A percentile compares a stretch with the other conserved stretches of the same genome.
phyloP scores from a whole-genome alignment of 2,888 invertebrate species.

The Neuroscelio doddi region DNA sequence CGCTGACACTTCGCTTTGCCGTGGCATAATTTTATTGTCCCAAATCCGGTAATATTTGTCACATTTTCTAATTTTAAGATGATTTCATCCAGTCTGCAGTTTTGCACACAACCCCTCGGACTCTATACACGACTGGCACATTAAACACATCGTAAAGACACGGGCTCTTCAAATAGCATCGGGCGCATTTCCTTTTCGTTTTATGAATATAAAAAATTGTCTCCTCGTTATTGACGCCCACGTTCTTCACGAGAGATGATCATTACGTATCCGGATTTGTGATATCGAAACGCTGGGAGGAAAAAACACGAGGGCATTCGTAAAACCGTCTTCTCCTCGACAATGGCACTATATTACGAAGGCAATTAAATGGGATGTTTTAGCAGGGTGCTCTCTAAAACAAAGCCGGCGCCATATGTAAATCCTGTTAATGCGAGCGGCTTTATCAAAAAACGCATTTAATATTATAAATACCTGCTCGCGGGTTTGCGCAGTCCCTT shows the following conservation, averaged over 20 bases:
- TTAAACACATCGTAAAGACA: constrained; percentile 33
- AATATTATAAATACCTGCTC: constrained; percentile 62
- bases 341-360: constrained; percentile 58
- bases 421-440: constrained; percentile 57
- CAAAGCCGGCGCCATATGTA: constrained; percentile 61
- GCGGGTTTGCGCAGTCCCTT: constrained; percentile 47
- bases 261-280: constrained; percentile 34
- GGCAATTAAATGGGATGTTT: constrained; percentile 60
- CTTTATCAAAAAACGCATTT: constrained; percentile 54
- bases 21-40: too few species aligned
- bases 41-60: too few species aligned
- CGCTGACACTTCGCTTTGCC: too few species aligned
- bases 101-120: too few species aligned
- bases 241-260: constrained; percentile 26
- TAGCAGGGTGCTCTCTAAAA: constrained; percentile 51
- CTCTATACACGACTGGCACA: constrained; percentile 29
- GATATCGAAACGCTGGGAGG: constrained; percentile 24
- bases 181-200: background rate
- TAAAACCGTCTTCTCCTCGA: constrained; percentile 53
- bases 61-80: too few species aligned
- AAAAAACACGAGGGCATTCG: constrained; percentile 47
- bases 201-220: constrained; percentile 16
- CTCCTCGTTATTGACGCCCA: constrained; percentile 40
- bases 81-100: too few species aligned
- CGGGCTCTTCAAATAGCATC: background rate